Percentiles rank a stretch among this genome's conserved stretches.
phyloP scores from a whole-genome alignment of 2,797 vertebrate genomes.

The Sternotherus odoratus region DNA sequence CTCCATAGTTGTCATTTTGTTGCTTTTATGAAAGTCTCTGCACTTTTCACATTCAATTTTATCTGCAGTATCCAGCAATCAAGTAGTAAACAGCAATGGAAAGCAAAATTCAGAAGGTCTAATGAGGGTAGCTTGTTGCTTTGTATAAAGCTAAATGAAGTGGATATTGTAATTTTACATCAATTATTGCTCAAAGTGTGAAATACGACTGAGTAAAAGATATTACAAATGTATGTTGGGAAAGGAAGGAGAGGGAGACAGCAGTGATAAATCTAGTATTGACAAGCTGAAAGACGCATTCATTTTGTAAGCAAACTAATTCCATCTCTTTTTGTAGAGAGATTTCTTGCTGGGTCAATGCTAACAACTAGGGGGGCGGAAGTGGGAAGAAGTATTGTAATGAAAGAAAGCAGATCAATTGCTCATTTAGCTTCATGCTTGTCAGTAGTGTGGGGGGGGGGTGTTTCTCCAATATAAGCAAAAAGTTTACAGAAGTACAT shows the following conservation, averaged over 20 bases:
- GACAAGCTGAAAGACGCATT: not conserved
- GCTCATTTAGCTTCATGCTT: not conserved
- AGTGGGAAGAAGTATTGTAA: too few relatives aligned
- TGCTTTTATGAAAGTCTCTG: not conserved
- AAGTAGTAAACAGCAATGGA: not conserved
- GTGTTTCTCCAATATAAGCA: not conserved
- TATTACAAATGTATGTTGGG: fast-evolving
- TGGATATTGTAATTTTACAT: not conserved
- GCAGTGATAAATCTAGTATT: not conserved
- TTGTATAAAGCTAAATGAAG: not conserved
- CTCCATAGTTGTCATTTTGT: not conserved
- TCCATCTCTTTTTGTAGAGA: not conserved
- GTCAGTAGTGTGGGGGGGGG: not conserved
- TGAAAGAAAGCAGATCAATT: not conserved
- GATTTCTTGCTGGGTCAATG: not conserved
- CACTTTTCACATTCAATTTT: not conserved
- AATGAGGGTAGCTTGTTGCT: not conserved
- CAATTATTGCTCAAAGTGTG: too few relatives aligned
- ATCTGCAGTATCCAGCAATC: not conserved
- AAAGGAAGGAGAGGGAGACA: too few relatives aligned
- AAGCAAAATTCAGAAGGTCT: not conserved
- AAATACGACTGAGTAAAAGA: not conserved
- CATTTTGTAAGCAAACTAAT: not conserved
- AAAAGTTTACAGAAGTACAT: not conserved
- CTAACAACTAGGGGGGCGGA: not conserved